phyloP scores from a whole-genome alignment of 2,797 vertebrate genomes.

The Naso thynnoides region DNA sequence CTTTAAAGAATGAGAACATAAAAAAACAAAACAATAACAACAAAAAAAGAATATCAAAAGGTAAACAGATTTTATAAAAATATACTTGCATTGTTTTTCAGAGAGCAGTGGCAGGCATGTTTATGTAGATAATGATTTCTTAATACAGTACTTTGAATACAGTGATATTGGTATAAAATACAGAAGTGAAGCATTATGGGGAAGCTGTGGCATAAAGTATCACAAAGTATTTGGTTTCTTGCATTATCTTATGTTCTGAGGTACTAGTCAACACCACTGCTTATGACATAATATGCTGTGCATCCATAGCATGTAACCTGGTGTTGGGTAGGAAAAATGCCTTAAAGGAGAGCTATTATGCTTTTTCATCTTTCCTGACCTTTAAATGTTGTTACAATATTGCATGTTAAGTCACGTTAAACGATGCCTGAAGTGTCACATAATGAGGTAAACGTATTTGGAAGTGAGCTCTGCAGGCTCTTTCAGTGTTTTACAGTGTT shows the following conservation, averaged over 20 bases:
- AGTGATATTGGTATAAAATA: neutral
- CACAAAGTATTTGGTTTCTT: neutral
- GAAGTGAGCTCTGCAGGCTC: too few species aligned
- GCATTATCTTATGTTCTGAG: neutral
- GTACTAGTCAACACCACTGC: neutral
- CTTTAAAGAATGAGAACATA: constrained; percentile 62
- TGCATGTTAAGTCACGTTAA: too few species aligned
- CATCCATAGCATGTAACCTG: neutral
- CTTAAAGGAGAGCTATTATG: too few species aligned
- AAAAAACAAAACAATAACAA: too few species aligned
- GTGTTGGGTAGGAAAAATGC: too few species aligned
- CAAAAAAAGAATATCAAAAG: neutral
- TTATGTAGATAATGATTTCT: neutral
- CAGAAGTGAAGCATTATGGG: neutral
- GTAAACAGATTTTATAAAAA: neutral
- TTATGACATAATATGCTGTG: neutral
- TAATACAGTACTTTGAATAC: neutral
- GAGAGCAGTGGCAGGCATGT: neutral
- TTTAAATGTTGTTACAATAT: too few species aligned
- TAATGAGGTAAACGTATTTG: too few species aligned
- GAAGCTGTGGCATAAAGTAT: neutral
- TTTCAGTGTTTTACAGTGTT: too few species aligned
- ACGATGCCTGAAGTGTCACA: too few species aligned
- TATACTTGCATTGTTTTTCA: neutral
- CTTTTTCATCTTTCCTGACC: too few species aligned